Base-by-base conservation (phyloP, 2,888 invertebrate species). In the Campopleginae sp. region DNA sequence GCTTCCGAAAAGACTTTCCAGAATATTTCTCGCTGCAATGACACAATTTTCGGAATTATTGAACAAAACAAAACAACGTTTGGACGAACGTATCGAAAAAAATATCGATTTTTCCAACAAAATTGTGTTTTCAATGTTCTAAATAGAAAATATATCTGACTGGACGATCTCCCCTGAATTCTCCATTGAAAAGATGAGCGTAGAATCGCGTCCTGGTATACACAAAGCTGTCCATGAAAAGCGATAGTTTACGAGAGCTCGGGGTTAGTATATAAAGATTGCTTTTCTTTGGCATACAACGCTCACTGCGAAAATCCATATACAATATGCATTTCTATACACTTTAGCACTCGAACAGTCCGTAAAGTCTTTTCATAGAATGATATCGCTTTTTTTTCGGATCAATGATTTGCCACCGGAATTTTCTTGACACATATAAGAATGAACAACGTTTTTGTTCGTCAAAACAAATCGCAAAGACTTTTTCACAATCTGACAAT, bases 141-240 rank as follows among this genome's bases (percentile, higher is more conserved):
- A n/a, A n/a, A n/a, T n/a, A n/a, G n/a, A n/a, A n/a, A n/a, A n/a
- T n/a, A 78, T 83, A 74, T 83, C 74, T 74, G 74, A 44, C 74
- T 68, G 78, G 68, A 74, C 61, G 63, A 42, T 33, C 74, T 68
- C 61, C 68, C 48, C 17, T 68, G 58, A 74, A 78, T 74, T 61
- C 68, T 27, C 78, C n/a, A 79, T 83, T 83, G 78, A 79, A 12
- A 74, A 23, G 58, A 48, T 48, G 68, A 58, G 23, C 5, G 38
- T 19, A 44, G 42, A 74, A 38, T 38, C 27, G 46, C 27, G 46
- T 33, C 46, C 17, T 31, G 54, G 42, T 27, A 46, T 33, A 23
- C 42, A 66, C 51, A 48, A 6, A 12, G 33, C 44, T 58, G 46
- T 46, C 44, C 66, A 7, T 61, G 72, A 78, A 79, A 78, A 78